A percentile compares a stretch with the other conserved stretches of the same genome.
phyloP scores from a whole-genome alignment of 2,888 invertebrate genomes.

The Odontothrips loti region DNA sequence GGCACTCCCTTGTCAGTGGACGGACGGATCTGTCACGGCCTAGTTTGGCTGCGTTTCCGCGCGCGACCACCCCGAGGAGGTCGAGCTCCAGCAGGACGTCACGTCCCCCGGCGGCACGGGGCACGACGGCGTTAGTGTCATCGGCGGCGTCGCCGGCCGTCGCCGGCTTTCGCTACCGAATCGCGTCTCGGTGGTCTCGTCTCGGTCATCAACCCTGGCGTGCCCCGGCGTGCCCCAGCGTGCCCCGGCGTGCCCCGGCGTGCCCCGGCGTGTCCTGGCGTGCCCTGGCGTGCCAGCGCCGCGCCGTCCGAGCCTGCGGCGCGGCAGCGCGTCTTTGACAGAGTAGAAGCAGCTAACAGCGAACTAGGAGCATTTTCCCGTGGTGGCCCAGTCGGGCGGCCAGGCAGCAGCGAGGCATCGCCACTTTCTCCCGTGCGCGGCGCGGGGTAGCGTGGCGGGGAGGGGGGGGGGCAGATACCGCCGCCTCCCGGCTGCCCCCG shows the following conservation, averaged over 20 bases:
- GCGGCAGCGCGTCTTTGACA: neutral
- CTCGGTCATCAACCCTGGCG: neutral
- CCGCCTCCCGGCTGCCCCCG: no score
- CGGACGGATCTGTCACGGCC: no score
- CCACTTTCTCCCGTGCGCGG: conserved; percentile 8
- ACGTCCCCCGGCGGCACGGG: neutral
- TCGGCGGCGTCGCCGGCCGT: conserved; percentile 5
- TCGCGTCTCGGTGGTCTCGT: neutral
- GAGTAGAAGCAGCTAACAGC: conserved; percentile 8
- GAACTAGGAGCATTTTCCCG: conserved; percentile 20
- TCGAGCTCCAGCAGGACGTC: neutral
- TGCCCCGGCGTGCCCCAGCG: neutral
- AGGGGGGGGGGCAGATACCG: neutral
- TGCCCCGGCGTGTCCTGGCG: no score
- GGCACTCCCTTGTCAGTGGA: no score
- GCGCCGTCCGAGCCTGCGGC: no score
- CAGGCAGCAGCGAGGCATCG: neutral
- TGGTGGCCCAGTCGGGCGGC: neutral
- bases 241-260: no score
- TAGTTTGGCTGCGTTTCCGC: no score
- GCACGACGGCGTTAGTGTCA: neutral
- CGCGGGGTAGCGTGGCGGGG: neutral
- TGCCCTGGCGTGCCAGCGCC: neutral
- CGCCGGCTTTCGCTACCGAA: conserved; percentile 9
- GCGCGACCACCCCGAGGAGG: no score